Evolutionary conservation across 2,113 vertebrate genomes (phyloP).

Genomic region (Rhinopomastus cyanomelas): DNA sequence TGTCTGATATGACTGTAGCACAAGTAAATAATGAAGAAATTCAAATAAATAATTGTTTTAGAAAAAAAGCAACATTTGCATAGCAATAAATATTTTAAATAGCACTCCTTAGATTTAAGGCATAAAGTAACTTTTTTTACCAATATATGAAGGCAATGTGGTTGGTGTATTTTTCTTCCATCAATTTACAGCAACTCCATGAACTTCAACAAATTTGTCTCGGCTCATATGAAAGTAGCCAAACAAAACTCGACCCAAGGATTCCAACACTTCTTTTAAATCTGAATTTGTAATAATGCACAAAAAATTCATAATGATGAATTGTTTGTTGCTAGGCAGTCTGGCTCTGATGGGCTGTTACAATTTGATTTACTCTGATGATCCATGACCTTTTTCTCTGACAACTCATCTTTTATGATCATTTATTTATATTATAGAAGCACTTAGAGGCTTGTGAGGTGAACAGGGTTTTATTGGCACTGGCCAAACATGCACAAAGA

Average conservation of each 20-base stretch:
- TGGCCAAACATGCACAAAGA: constrained; percentile 6
- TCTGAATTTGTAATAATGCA: constrained; percentile 31
- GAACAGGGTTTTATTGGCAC: not conserved
- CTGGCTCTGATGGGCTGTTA: constrained; percentile 22
- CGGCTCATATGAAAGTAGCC: not conserved
- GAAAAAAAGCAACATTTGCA: not conserved
- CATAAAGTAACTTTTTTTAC: not conserved
- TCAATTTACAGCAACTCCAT: not conserved
- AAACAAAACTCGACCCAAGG: constrained; percentile 15
- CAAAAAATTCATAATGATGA: constrained; percentile 47
- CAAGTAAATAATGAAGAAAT: not conserved
- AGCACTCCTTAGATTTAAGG: not conserved
- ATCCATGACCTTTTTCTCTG: constrained; percentile 34
- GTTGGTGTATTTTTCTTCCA: not conserved
- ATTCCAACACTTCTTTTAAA: constrained; percentile 35
- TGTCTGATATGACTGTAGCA: not conserved
- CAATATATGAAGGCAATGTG: not conserved
- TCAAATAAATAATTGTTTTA: not conserved
- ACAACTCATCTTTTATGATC: constrained; percentile 47
- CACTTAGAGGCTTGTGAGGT: not conserved
- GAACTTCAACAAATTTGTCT: constrained; percentile 29
- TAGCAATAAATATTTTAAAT: not conserved
- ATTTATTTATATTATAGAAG: constrained; percentile 27
- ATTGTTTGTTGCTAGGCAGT: constrained; percentile 48
- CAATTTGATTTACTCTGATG: constrained; percentile 56